Base-by-base conservation (phyloP, 2,797 vertebrate genomes). In the Catharus ustulatus region DNA sequence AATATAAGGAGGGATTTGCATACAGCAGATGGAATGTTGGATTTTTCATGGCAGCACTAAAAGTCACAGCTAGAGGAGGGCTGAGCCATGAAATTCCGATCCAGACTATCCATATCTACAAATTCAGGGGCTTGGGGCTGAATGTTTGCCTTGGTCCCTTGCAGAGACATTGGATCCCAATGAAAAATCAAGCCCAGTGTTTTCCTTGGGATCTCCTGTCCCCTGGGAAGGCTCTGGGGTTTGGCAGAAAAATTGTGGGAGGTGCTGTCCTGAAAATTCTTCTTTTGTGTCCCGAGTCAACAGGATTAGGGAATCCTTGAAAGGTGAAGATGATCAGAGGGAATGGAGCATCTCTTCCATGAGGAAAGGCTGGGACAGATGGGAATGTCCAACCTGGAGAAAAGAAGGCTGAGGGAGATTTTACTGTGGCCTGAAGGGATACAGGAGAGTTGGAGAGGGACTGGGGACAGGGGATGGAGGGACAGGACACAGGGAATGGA, bases 1-100 rank as follows among this genome's bases (percentile, higher is more conserved):
- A 93, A 94, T 82, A 82, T 32, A 91, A 84, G 43, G 88, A 69
- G 59, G 77, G 74, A 90, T 95, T 95, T 91, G 90, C 86, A 87
- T 69, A 4, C 0, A 73, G 43, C 80, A 87, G 83, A 79, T 69
- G 93, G 90, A 95, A 90, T 89, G 90, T 17, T 67, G 92, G 63
- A 21, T 26, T 94, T 95, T 88, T 94, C 77, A 10, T 45, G 87
- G 67, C 73, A 64, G 45, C 62, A 1, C 43, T 85, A 7, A 51
- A 84, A 90, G 54, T 62, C 32, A 14, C 46, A 27, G 46, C 19
- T 32, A 36, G 62, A 58, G 73, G 94, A 38, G 54, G 83, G 38
- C 62, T 86, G 48, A 90, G 81, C 71, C 29, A 2, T 49, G 85
- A 23, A 82, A 84, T 72, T 76, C 71, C 30, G 71, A 61, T 48